Conservation (phyloP, 2,113 vertebrate genomes). For the Galbula dea region DNA sequence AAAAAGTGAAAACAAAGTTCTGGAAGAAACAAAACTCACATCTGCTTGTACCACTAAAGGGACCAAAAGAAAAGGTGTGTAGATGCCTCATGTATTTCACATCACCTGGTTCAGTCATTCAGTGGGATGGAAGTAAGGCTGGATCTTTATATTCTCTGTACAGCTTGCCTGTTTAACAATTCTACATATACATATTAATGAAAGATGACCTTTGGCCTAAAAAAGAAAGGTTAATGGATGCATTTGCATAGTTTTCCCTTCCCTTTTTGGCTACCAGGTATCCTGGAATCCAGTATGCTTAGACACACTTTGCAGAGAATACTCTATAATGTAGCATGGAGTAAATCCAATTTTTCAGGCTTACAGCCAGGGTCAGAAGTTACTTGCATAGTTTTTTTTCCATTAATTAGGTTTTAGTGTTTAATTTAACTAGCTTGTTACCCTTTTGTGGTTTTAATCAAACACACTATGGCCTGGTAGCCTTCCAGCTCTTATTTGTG, state of each 20-base stretch:
- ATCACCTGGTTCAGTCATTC: neutral
- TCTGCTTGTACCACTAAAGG: neutral
- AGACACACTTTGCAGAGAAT: conserved; percentile 14
- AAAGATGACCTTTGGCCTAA: conserved; percentile 60
- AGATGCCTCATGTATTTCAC: neutral
- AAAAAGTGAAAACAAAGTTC: neutral
- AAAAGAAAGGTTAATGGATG: conserved; percentile 74
- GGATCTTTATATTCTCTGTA: conserved; percentile 28
- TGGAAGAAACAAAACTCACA: neutral
- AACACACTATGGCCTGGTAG: neutral
- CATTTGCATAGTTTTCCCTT: conserved; percentile 30
- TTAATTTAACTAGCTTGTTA: conserved; percentile 54
- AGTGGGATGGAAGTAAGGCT: neutral
- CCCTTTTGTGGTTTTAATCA: conserved; percentile 6
- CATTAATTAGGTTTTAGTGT: conserved; percentile 42
- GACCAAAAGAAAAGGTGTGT: too few species aligned
- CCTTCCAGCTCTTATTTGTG: neutral
- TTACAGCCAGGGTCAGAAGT: conserved; percentile 51
- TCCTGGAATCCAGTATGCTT: conserved; percentile 31
- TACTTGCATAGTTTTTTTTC: conserved; percentile 26
- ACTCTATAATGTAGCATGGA: conserved; percentile 10
- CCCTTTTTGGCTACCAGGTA: conserved; percentile 36
- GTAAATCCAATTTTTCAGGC: conserved; percentile 29
- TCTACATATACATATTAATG: conserved; percentile 69
- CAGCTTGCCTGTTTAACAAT: conserved; percentile 42